Conservation (phyloP, 2,888 invertebrate species). For the Arenicola marina region DNA sequence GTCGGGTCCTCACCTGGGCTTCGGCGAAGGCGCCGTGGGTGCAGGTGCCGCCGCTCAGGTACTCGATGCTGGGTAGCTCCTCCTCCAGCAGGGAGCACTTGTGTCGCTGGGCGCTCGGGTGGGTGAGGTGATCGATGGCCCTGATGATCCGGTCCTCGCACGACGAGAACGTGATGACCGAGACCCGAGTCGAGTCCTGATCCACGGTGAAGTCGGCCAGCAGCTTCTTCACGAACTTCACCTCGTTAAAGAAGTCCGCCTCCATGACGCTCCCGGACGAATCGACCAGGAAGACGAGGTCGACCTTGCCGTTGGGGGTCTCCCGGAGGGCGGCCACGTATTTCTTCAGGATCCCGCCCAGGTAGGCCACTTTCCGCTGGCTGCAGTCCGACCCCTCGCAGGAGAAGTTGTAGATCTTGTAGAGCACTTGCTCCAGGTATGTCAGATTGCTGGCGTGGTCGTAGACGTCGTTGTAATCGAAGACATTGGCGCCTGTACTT, state of each 20-base stretch:
- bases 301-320: slow-evolving; percentile 61
- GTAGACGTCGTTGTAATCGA: too few species aligned
- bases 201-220: slow-evolving; percentile 72
- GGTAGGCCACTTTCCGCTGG: slow-evolving; percentile 66
- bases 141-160: slow-evolving; percentile 65
- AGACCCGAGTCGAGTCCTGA: slow-evolving; percentile 69
- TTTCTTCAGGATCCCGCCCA: slow-evolving; percentile 66
- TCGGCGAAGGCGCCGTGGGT: slow-evolving; percentile 72
- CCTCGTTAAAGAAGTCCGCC: slow-evolving; percentile 69
- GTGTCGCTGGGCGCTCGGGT: slow-evolving; percentile 60
- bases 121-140: slow-evolving; percentile 68
- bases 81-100: slow-evolving; percentile 71
- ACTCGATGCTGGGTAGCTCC: slow-evolving; percentile 68
- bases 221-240: slow-evolving; percentile 66
- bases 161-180: slow-evolving; percentile 72
- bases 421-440: neutral
- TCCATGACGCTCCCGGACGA: slow-evolving; percentile 73
- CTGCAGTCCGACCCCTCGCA: slow-evolving; percentile 37
- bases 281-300: slow-evolving; percentile 73
- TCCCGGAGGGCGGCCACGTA: slow-evolving; percentile 64
- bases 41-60: slow-evolving; percentile 72
- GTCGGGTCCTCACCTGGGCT: slow-evolving; percentile 65
- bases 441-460: neutral
- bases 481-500: too few species aligned
- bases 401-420: slow-evolving; percentile 4